A percentile compares a stretch with the other conserved stretches of the same genome.
phyloP scores from a whole-genome alignment of 2,797 vertebrate species.

The Sebastes nivosus region DNA sequence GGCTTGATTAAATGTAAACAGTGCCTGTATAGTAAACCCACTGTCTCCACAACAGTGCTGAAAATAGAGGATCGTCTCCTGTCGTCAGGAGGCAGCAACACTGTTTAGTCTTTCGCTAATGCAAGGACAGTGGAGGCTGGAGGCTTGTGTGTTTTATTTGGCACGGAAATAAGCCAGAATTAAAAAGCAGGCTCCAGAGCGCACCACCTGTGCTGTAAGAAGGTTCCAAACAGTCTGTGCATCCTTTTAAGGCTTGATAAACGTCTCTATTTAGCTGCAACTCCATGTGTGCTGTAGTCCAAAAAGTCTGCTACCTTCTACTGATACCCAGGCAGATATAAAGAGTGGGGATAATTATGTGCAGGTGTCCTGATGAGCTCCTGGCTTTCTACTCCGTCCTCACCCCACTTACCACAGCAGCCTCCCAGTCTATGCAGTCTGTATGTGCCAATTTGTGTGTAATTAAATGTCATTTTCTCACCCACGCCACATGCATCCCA shows the following conservation, averaged over 20 bases:
- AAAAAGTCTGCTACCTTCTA: neutral
- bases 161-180: constrained; percentile 1
- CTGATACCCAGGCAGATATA: neutral
- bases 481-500: constrained; percentile 20
- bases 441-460: constrained; percentile 27
- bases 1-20: constrained; percentile 54
- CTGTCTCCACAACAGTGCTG: constrained; percentile 36
- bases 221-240: neutral
- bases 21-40: constrained; percentile 20
- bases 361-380: constrained; percentile 40
- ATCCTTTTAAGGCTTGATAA: constrained; percentile 6
- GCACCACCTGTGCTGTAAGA: constrained; percentile 25
- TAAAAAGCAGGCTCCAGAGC: constrained; percentile 13
- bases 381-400: neutral
- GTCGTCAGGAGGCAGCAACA: constrained; percentile 27
- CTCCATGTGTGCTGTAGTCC: neutral
- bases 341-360: constrained; percentile 25
- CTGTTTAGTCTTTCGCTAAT: constrained; percentile 50
- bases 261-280: constrained; percentile 9
- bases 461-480: constrained; percentile 64
- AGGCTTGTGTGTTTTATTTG: constrained; percentile 31
- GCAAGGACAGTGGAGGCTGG: neutral
- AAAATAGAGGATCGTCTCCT: constrained; percentile 45
- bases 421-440: constrained; percentile 5
- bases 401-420: constrained; percentile 32